Evolutionary conservation across 2,888 invertebrate species (phyloP).

Genomic region (Cremastobaeus sp.): DNA sequence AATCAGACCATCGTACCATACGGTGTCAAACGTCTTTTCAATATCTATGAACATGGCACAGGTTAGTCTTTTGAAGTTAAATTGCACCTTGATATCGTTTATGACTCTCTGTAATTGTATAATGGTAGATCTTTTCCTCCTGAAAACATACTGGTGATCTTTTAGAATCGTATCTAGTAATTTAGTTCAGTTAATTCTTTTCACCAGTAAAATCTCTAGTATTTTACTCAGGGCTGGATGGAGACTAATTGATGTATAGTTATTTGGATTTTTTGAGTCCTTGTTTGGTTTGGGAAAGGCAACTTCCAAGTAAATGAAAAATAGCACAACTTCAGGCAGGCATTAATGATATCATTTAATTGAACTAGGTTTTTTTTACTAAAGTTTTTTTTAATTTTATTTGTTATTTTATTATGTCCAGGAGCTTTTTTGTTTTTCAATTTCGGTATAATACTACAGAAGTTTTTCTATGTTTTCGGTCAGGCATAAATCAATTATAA

Average conservation of each 20-base stretch:
- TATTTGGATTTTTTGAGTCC: slow-evolving; percentile 2
- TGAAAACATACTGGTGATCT: neutral
- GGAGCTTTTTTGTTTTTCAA: slow-evolving; percentile 17
- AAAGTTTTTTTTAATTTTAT: slow-evolving; percentile 39
- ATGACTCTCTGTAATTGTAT: neutral
- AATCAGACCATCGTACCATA: slow-evolving; percentile 7
- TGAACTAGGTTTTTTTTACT: slow-evolving; percentile 31
- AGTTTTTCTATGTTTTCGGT: neutral
- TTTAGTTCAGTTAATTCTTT: slow-evolving; percentile 41
- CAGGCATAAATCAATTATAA: neutral
- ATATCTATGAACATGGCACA: neutral
- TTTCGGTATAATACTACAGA: neutral
- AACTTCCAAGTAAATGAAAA: slow-evolving; percentile 5
- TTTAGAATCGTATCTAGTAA: neutral
- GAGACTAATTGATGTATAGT: slow-evolving; percentile 44
- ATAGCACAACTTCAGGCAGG: slow-evolving; percentile 11
- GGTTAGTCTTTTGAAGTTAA: neutral
- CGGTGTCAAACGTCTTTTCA: slow-evolving; percentile 8
- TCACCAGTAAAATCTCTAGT: slow-evolving; percentile 56
- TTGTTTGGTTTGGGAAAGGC: slow-evolving; percentile 33
- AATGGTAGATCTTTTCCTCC: neutral
- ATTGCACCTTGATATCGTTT: neutral
- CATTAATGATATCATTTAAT: slow-evolving; percentile 30
- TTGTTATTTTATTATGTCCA: neutral
- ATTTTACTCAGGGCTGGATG: slow-evolving; percentile 57